Evolutionary conservation across 2,888 invertebrate genomes (phyloP).

Genomic region (Cloeon dipterum): DNA sequence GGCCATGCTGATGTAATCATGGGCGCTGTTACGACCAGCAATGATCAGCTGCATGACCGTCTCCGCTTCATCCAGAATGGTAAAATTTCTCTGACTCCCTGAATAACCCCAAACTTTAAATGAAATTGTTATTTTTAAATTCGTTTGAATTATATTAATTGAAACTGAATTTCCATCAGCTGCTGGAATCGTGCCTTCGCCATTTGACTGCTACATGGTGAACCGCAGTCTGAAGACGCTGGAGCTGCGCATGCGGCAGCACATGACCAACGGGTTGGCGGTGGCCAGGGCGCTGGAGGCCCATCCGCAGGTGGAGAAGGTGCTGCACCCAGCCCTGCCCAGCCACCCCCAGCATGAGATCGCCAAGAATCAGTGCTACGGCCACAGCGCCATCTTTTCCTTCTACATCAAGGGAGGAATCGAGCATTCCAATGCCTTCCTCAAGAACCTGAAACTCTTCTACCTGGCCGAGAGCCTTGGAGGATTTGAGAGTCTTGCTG

Average conservation of each 20-base stretch:
- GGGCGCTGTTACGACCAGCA: slow-evolving; percentile 65
- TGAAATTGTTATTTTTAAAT: background rate
- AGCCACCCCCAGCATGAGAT: slow-evolving; percentile 72
- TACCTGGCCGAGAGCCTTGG: slow-evolving; percentile 84
- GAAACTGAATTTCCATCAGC: too few species aligned
- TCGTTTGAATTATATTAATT: too few species aligned
- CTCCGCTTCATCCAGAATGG: slow-evolving; percentile 75
- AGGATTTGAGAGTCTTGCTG: slow-evolving; percentile 83
- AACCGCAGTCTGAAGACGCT: slow-evolving; percentile 86
- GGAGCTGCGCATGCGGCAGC: slow-evolving; percentile 73
- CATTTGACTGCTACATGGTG: slow-evolving; percentile 88
- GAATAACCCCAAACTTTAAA: background rate
- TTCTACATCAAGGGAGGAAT: slow-evolving; percentile 64
- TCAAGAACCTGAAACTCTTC: slow-evolving; percentile 52
- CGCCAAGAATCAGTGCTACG: slow-evolving; percentile 54
- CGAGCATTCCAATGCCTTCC: slow-evolving; percentile 45
- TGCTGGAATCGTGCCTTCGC: slow-evolving; percentile 82
- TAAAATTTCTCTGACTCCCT: slow-evolving; percentile 16
- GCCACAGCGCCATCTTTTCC: slow-evolving; percentile 81
- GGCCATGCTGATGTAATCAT: slow-evolving; percentile 94
- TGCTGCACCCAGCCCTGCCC: slow-evolving; percentile 64
- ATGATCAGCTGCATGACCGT: slow-evolving; percentile 41
- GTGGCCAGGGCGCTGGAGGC: slow-evolving; percentile 62
- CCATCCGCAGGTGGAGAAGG: slow-evolving; percentile 57
- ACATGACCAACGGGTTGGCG: slow-evolving; percentile 50